Percentiles rank a stretch among this genome's conserved stretches.
Evolutionary conservation across 2,797 vertebrate genomes (phyloP).

Genomic region (Trachurus trachurus): DNA sequence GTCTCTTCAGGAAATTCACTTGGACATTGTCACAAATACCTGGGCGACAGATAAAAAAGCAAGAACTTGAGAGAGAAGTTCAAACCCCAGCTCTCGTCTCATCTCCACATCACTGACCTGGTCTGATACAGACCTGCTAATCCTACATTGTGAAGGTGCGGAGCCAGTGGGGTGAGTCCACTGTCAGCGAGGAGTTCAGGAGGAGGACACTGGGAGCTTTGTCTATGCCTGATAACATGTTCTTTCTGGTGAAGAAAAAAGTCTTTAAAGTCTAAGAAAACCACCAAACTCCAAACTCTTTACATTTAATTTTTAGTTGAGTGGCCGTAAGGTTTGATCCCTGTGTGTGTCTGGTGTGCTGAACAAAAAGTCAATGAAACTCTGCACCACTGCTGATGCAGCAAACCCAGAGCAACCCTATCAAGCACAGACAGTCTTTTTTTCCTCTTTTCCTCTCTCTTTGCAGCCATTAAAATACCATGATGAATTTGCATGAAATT

Average conservation of each 20-base stretch:
- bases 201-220: background rate
- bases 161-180: background rate
- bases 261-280: background rate
- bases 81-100: background rate
- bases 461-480: slow-evolving; percentile 30
- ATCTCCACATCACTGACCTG: background rate
- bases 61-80: background rate
- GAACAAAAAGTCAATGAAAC: slow-evolving; percentile 21
- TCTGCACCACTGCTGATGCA: slow-evolving; percentile 33
- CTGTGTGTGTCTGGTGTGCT: background rate
- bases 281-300: background rate
- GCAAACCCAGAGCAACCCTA: slow-evolving; percentile 26
- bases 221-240: background rate
- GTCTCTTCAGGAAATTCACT: too few species aligned
- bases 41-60: background rate
- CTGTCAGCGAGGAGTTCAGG: background rate
- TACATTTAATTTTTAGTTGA: background rate
- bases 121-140: background rate
- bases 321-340: slow-evolving; percentile 7
- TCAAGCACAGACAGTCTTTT: background rate
- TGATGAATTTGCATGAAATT: slow-evolving; percentile 24
- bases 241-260: background rate
- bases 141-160: background rate
- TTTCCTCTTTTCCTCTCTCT: slow-evolving; percentile 15
- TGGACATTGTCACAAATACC: too few species aligned